Conservation (phyloP, 1,140 invertebrate species). For the Tetramorium parvispinum region DNA sequence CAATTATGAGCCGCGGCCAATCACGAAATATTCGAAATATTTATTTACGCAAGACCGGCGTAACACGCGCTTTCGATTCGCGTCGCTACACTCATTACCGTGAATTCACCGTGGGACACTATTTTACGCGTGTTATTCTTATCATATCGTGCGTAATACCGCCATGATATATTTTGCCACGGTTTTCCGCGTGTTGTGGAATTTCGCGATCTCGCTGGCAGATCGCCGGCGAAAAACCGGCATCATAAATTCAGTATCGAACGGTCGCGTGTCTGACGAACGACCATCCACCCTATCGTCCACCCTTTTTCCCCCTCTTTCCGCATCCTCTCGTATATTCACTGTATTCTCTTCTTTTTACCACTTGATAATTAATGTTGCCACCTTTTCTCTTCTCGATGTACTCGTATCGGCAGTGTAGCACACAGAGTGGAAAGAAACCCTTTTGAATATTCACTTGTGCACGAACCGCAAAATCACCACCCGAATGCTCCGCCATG, state of each 20-base stretch:
- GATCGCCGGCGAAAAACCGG: not conserved
- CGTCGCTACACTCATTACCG: slow-evolving; percentile 6
- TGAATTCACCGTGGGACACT: not conserved
- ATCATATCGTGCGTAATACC: not conserved
- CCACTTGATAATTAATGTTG: slow-evolving; percentile 47
- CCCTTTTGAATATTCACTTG: slow-evolving; percentile 46
- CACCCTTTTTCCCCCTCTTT: not conserved
- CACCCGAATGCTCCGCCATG: slow-evolving; percentile 45
- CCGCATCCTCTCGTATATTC: not conserved
- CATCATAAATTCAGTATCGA: slow-evolving; percentile 31
- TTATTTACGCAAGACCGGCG: slow-evolving; percentile 28
- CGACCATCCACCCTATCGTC: not conserved
- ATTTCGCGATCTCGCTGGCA: not conserved
- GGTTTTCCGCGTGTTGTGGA: not conserved
- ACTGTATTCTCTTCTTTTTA: slow-evolving; percentile 15
- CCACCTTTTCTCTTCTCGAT: slow-evolving; percentile 19
- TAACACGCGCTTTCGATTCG: not conserved
- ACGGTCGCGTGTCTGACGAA: not conserved
- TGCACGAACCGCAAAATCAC: slow-evolving; percentile 55
- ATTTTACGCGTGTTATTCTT: slow-evolving; percentile 30
- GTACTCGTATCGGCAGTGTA: slow-evolving; percentile 23
- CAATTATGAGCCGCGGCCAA: not conserved
- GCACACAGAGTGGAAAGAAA: slow-evolving; percentile 59
- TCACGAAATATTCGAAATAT: slow-evolving; percentile 7
- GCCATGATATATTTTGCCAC: not conserved